These are phyloP conservation scores for Darevskia nairensis DNA, from an alignment of 2,797 vertebrate genomes.

Conservation along the genomic window DNA sequence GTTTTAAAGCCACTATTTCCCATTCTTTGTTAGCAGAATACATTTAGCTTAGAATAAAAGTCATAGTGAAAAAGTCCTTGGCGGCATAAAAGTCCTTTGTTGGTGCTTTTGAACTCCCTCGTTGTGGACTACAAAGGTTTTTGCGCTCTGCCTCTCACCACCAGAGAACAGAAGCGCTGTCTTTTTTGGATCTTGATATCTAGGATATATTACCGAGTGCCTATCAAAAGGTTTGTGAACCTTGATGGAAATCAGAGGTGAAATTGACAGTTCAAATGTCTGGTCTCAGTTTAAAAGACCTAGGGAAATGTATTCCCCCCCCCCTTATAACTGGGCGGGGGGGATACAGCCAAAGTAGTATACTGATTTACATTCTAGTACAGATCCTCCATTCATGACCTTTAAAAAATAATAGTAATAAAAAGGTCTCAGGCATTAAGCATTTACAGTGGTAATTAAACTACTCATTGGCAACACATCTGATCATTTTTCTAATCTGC, in stretches of 20 bases:
- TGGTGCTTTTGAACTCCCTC: slow-evolving; percentile 83
- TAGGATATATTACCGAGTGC: slow-evolving; percentile 77
- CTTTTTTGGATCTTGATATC: slow-evolving; percentile 76
- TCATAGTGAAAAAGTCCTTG: slow-evolving; percentile 75
- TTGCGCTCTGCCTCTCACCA: slow-evolving; percentile 74
- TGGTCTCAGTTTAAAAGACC: slow-evolving; percentile 78
- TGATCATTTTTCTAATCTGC: slow-evolving; percentile 47
- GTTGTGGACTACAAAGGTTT: slow-evolving; percentile 82
- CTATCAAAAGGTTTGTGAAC: slow-evolving; percentile 80
- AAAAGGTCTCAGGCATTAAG: slow-evolving; percentile 42
- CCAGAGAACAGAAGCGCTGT: slow-evolving; percentile 76
- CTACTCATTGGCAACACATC: slow-evolving; percentile 49
- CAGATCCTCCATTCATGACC: slow-evolving; percentile 56
- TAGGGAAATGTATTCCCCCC: slow-evolving; percentile 77
- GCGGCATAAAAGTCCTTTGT: slow-evolving; percentile 81
- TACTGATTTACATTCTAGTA: slow-evolving; percentile 66
- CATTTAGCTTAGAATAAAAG: slow-evolving; percentile 83
- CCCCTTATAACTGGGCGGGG: slow-evolving; percentile 64
- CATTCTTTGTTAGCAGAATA: slow-evolving; percentile 81
- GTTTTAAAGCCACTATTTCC: slow-evolving; percentile 81
- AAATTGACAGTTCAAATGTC: slow-evolving; percentile 84
- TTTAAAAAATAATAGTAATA: not conserved
- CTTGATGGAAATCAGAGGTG: slow-evolving; percentile 83
- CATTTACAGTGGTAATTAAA: slow-evolving; percentile 57
- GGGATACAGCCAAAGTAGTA: slow-evolving; percentile 66